These are phyloP conservation scores for Epinephelus moara DNA, from an alignment of 2,113 vertebrate species.

Conservation along the genomic window DNA sequence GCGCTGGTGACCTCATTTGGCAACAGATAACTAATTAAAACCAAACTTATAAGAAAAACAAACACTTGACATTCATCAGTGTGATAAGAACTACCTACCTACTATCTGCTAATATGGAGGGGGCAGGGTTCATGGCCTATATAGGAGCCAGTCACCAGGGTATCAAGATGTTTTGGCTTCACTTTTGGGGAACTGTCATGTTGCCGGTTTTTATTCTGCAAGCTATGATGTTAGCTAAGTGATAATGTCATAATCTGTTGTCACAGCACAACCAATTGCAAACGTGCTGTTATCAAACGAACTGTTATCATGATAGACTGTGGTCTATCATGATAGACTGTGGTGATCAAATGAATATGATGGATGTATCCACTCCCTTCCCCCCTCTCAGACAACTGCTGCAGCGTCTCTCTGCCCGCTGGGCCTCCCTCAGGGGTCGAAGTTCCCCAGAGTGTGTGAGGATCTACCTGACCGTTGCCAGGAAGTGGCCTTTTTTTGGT, in stretches of 20 bases:
- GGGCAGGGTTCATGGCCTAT: no score
- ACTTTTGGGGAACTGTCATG: no score
- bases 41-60: no score
- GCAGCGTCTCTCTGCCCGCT: constrained; percentile 91
- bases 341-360: neutral
- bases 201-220: no score
- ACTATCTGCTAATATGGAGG: no score
- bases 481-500: constrained; percentile 97
- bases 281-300: no score
- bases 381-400: constrained; percentile 87
- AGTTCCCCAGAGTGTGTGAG: constrained; percentile 91
- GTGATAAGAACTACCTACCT: no score
- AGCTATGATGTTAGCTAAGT: neutral
- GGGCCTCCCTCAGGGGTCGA: constrained; percentile 94
- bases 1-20: no score
- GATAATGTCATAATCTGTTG: neutral
- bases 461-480: constrained; percentile 95
- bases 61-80: no score
- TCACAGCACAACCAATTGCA: neutral
- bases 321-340: neutral
- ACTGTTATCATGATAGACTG: neutral
- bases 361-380: neutral
- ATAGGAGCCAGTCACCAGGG: no score
- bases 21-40: no score
- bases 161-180: no score